Evolutionary conservation across 2,113 vertebrate genomes (phyloP).

Genomic region (Ochotona princeps): DNA sequence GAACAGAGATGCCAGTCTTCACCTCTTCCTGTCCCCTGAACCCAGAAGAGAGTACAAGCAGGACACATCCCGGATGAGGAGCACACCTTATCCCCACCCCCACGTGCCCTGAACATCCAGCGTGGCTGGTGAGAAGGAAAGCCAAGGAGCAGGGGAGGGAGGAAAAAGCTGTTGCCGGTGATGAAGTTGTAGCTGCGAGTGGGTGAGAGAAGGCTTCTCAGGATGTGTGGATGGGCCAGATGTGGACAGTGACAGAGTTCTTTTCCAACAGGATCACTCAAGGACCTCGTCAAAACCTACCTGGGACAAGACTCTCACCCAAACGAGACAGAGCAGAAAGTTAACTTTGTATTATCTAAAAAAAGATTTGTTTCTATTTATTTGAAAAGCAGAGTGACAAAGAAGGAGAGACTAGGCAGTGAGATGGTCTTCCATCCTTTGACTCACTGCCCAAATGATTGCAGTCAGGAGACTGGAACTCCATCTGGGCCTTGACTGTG

Average conservation of each 20-base stretch:
- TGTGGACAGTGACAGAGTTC: background rate
- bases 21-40: background rate
- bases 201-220: background rate
- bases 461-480: too few species aligned
- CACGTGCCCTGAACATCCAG: background rate
- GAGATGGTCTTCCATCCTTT: too few species aligned
- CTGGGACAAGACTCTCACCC: background rate
- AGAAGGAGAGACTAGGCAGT: too few species aligned
- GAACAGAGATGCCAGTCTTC: too few species aligned
- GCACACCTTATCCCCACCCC: too few species aligned
- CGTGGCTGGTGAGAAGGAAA: background rate
- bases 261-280: rapidly evolving
- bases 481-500: too few species aligned
- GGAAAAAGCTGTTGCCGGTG: rapidly evolving
- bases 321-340: background rate
- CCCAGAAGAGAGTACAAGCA: background rate
- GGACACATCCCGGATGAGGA: background rate
- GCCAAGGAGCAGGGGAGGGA: too few species aligned
- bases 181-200: rapidly evolving
- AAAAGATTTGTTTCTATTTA: too few species aligned
- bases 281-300: background rate
- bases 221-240: background rate
- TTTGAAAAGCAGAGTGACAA: too few species aligned
- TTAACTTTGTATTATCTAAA: background rate
- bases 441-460: too few species aligned